Evolutionary conservation across 2,113 vertebrate species (phyloP).

Genomic region (Sakesphorus luctuosus): DNA sequence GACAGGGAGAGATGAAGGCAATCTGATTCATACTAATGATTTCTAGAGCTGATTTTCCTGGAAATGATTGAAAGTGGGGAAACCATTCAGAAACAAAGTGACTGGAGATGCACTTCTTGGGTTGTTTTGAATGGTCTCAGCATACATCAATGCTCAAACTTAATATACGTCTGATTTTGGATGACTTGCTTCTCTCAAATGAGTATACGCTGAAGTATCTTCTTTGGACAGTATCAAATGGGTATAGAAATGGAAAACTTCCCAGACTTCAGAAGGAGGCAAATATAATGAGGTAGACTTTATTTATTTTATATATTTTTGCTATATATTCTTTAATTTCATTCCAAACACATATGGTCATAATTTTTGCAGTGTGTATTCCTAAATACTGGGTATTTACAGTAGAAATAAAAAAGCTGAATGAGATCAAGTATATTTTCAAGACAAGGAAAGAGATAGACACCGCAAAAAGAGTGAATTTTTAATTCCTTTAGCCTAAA

Average conservation of each 20-base stretch:
- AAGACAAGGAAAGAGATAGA: not conserved
- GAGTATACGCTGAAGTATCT: not conserved
- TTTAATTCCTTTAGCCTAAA: not conserved
- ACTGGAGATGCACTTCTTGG: not conserved
- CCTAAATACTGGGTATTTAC: conserved; percentile 56
- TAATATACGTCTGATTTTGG: conserved; percentile 13
- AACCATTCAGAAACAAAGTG: not conserved
- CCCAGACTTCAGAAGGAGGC: conserved; percentile 53
- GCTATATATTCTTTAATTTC: conserved; percentile 39
- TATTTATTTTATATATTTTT: conserved; percentile 39
- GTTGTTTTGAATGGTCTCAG: not conserved
- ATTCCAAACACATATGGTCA: conserved; percentile 67
- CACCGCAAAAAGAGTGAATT: not conserved
- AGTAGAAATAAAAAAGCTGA: conserved; percentile 54
- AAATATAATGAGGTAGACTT: conserved; percentile 38
- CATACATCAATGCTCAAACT: not conserved
- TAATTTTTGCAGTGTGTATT: conserved; percentile 59
- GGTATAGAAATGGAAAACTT: conserved; percentile 46
- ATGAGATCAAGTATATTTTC: conserved; percentile 40
- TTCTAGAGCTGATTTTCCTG: not conserved
- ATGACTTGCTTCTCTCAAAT: conserved; percentile 35
- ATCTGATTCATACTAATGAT: not conserved
- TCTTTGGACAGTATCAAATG: conserved; percentile 52
- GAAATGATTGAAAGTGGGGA: not conserved
- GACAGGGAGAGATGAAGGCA: not conserved